A percentile compares a stretch with the other conserved stretches of the same genome.
Evolutionary conservation across 2,888 invertebrate genomes (phyloP).

Genomic region (Vanessa cardui): DNA sequence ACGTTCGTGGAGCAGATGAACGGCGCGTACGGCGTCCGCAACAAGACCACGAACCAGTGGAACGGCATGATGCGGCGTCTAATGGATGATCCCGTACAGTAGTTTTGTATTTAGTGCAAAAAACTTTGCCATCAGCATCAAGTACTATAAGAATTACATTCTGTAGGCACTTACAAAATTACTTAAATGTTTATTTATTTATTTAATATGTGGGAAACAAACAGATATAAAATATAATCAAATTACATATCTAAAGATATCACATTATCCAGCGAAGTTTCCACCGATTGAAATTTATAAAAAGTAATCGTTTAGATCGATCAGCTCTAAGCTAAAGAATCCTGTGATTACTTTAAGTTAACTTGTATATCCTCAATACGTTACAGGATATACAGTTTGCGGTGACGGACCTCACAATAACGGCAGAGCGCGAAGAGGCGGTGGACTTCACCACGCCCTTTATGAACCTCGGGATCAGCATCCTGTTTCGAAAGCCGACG

Average conservation of each 20-base stretch:
- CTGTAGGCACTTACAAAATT: no score
- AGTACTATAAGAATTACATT: no score
- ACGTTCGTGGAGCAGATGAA: slow-evolving; percentile 88
- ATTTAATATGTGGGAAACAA: no score
- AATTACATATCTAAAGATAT: no score
- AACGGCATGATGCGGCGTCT: slow-evolving; percentile 88
- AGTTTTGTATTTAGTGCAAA: neutral
- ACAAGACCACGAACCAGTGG: slow-evolving; percentile 84
- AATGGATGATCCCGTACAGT: slow-evolving; percentile 81
- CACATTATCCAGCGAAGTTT: no score
- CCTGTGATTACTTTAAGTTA: no score
- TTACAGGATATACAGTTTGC: slow-evolving; percentile 91
- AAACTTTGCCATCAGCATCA: no score
- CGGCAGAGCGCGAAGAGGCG: slow-evolving; percentile 92
- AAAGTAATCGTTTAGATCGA: no score
- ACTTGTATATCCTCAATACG: neutral
- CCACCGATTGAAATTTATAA: no score
- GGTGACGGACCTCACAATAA: slow-evolving; percentile 95
- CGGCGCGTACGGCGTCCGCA: slow-evolving; percentile 85
- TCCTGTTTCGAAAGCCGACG: slow-evolving; percentile 92
- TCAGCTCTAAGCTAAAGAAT: no score
- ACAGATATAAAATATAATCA: no score
- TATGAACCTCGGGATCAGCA: slow-evolving; percentile 96
- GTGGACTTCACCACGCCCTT: slow-evolving; percentile 98
- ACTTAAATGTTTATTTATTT: no score